Base-by-base conservation (phyloP, 1,140 invertebrate genomes). In the Holotrichia oblita region DNA sequence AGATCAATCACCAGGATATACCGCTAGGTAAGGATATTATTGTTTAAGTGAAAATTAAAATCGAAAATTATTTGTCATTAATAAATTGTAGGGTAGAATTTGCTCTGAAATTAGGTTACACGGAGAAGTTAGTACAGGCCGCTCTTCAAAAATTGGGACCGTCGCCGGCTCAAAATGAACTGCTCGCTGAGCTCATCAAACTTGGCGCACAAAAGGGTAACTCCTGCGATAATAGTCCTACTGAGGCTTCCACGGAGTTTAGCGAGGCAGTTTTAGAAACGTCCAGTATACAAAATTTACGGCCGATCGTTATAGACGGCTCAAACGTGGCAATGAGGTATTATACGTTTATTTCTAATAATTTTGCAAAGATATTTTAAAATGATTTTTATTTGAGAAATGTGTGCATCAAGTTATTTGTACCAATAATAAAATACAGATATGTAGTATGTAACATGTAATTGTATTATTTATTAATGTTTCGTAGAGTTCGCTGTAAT, bases 261-360 rank as follows among this genome's bases (percentile, higher is more conserved):
- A 80, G 80, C 73, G 69, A 80, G 84, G 87, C 78, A 80, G 86
- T 9, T 80, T 84, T 48, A 73, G 78, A 80, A 41, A 77, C 73
- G 80, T 83, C 64, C 85, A 48, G 0, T 85, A 87, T 8, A 81
- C 86, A 55, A 27, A 83, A 80, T 10, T 87, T 98, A 27, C 88
- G 97, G 61, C 94, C 94, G 41, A 94, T 99, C 79, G 96, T 99
- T 48, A 96, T 99, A 77, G 98, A 99, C 89, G 98, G 98, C 79
- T 98, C 96, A 86, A 99, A 99, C 88, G 96, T 99, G 34, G 98
- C 98, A 22, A 97, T 99, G 95, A 97, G 92, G 95, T 96, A 89
- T 89, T 87, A 34, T 4, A 2, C 4, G 27, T 34, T 34, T n/a
- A n/a, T n/a, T n/a, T n/a, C n/a, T n/a, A n/a, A n/a, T n/a, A n/a